Percentiles rank a stretch among this genome's conserved stretches.
Evolutionary conservation across 2,113 vertebrate species (phyloP).

Genomic region (Rhea americana): DNA sequence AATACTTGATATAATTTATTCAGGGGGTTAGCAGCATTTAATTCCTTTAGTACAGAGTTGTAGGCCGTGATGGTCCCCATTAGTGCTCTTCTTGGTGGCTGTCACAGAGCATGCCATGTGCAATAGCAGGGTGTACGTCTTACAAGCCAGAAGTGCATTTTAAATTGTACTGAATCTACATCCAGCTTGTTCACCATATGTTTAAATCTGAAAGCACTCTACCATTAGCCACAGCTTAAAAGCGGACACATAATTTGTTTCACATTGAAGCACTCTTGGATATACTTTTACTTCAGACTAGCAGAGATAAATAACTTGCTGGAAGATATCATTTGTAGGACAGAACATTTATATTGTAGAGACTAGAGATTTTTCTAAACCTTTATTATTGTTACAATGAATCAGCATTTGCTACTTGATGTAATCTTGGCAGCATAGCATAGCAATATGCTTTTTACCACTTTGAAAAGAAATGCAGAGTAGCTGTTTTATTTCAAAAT

Average conservation of each 20-base stretch:
- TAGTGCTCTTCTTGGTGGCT: neutral
- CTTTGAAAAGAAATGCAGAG: neutral
- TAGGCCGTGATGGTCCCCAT: neutral
- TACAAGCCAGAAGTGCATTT: neutral
- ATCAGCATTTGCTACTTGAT: conserved; percentile 29
- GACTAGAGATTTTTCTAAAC: conserved; percentile 9
- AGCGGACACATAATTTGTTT: neutral
- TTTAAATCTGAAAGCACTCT: neutral
- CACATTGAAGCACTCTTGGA: neutral
- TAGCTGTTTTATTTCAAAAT: conserved; percentile 18
- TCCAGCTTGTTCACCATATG: neutral
- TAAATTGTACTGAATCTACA: neutral
- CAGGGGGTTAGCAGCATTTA: neutral
- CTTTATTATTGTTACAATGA: conserved; percentile 40
- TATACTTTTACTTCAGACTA: neutral
- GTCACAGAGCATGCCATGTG: rapidly evolving
- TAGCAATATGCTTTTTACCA: rapidly evolving
- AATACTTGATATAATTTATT: neutral
- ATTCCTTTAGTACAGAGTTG: neutral
- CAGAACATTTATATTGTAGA: conserved; percentile 10
- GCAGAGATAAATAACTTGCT: conserved; percentile 24
- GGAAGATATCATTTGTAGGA: neutral
- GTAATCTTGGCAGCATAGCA: neutral
- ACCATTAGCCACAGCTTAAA: neutral
- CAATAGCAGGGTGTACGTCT: neutral